Evolutionary conservation across 2,888 invertebrate species (phyloP), one percentile per base, ranked within the genome.

Genomic region (Pelosia muscerda): DNA sequence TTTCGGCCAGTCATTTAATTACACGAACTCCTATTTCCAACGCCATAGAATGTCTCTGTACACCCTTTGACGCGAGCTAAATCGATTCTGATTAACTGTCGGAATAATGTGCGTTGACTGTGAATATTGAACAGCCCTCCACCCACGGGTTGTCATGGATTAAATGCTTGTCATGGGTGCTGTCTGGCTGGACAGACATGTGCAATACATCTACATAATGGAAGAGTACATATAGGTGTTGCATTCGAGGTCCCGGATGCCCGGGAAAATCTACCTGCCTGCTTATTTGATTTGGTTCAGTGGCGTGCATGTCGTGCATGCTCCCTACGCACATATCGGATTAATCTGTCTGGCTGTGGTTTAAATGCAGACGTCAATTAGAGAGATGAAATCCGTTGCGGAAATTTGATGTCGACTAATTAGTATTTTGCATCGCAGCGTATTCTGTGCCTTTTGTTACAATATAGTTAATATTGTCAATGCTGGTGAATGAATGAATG

Each of bases 81-180:
- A 81, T 81, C 76, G 79, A 81, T 76, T 77, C 65, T 74, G 73
- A 81, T 81, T 69, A 71, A 71, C 70, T 75, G 79, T 81, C 79
- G 67, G 74, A 66, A 63, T 64, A 71, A 81, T 81, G 74, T 75
- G 70, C 78, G 71, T 22, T 72, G 71, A 54, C 63, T 76, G 72
- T 61, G 71, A 63, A 63, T 54, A 54, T 34, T 19, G 28, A 72
- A 73, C 70, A 61, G 58, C 42, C 42, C 63, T 38, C 25, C 60
- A 22, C 71, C 68, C 66, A 66, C 38, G 56, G 68, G 66, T 56
- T 66, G 70, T 73, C 74, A 76, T 71, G 74, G 78, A 66, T 70
- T 75, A 73, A 75, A 78, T 70, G 79, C 81, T 78, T 76, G 81
- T 75, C 81, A 81, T 81, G 81, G 76, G 64, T 63, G 68, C 71